Base-by-base conservation (phyloP, 2,888 invertebrate species). In the Lymantria monacha region DNA sequence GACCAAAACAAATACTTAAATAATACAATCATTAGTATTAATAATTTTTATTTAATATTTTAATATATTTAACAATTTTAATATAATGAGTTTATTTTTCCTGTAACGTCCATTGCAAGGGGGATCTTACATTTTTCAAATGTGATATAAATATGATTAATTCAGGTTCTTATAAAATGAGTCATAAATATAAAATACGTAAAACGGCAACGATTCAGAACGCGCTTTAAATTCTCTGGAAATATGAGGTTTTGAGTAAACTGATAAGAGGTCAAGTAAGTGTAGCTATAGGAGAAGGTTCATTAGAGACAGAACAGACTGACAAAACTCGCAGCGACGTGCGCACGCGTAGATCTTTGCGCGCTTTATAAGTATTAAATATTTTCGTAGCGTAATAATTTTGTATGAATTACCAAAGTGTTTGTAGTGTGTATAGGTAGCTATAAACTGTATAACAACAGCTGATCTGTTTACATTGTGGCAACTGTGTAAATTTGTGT, bases 251-350 rank as follows among this genome's bases (percentile, higher is more conserved):
- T 59, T 49, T 46, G 42, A 49, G 10, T 49, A 42, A 42, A 55
- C 54, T 85, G 85, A 87, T 87, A 87, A 86, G 81, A 81, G 85
- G 84, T 83, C 82, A 80, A 64, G 63, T 69, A 57, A 60, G 57
- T 57, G 51, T 60, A 65, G 59, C 42, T 70, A 70, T n/a, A 67
- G 9, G 10, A 15, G 69, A 65, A 61, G 63, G 9, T 42, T 48
- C 61, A 59, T 57, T 53, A 62, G 50, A 59, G 60, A 57, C 52
- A 46, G 53, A 68, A 61, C 85, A 87, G 79, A 86, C 73, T 75
- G 67, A 67, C 57, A 59, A 58, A 69, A 59, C 60, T 54, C 74
- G 74, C 71, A 65, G 58, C 11, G 51, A 63, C 42, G 74, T 67
- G 76, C 80, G 81, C 83, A 86, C 87, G 87, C 79, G 79, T 55